Conservation (phyloP, 1,140 invertebrate genomes). For the Anastatus disparis region DNA sequence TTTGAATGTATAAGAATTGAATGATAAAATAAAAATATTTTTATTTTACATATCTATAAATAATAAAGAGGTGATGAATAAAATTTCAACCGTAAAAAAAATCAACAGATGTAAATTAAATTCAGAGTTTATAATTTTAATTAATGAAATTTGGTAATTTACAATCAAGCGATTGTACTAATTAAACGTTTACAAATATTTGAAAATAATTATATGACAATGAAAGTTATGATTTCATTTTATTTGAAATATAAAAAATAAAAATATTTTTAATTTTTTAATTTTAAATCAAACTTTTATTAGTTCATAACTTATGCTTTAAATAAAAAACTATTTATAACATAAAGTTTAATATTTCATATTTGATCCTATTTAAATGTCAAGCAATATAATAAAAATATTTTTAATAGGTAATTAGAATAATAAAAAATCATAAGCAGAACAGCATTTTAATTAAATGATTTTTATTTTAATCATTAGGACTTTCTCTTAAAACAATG, state of each 20-base stretch:
- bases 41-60: neutral
- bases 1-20: neutral
- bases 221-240: neutral
- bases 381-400: neutral
- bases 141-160: too few species aligned
- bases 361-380: neutral
- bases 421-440: neutral
- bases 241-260: neutral
- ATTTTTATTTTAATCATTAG: constrained; percentile 33
- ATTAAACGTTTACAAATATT: too few species aligned
- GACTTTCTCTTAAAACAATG: constrained; percentile 1
- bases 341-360: too few species aligned
- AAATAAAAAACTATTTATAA: neutral
- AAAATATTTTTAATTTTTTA: neutral
- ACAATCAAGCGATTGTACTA: too few species aligned
- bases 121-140: too few species aligned
- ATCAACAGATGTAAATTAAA: too few species aligned
- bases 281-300: neutral
- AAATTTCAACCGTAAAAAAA: too few species aligned
- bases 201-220: too few species aligned
- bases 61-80: neutral
- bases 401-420: neutral
- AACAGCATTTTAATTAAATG: neutral
- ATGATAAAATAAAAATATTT: constrained; percentile 1
- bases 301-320: neutral